A percentile compares a stretch with the other conserved stretches of the same genome.
phyloP scores from a whole-genome alignment of 1,140 invertebrate species.

The Pseudoatta argentina region DNA sequence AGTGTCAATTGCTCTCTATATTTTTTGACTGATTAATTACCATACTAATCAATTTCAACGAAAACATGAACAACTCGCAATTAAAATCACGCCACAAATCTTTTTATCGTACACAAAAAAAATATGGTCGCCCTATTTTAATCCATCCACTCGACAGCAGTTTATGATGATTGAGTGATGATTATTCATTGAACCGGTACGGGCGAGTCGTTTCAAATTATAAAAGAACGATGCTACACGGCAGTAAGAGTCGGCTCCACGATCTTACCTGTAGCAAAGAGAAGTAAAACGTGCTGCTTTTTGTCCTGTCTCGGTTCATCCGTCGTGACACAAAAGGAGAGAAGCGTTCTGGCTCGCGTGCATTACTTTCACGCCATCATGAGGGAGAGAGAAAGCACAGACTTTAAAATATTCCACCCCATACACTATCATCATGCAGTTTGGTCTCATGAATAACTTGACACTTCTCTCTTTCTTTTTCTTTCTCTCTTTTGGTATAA shows the following conservation, averaged over 20 bases:
- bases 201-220: slow-evolving; percentile 11
- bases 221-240: slow-evolving; percentile 28
- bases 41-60: background rate
- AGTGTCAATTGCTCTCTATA: background rate
- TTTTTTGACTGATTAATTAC: background rate
- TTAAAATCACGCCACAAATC: slow-evolving; percentile 11
- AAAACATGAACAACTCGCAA: background rate
- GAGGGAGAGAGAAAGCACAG: slow-evolving; percentile 14
- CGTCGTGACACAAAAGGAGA: slow-evolving; percentile 16
- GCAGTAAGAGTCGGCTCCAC: slow-evolving; percentile 51
- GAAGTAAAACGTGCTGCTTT: slow-evolving; percentile 7
- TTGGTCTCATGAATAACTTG: slow-evolving; percentile 43
- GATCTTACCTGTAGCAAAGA: slow-evolving; percentile 4
- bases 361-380: slow-evolving; percentile 46
- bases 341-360: slow-evolving; percentile 6
- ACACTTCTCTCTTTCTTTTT: background rate
- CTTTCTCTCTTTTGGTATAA: background rate
- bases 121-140: background rate
- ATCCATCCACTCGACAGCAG: slow-evolving; percentile 34
- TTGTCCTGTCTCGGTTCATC: slow-evolving; percentile 39
- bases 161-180: slow-evolving; percentile 71
- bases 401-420: slow-evolving; percentile 42
- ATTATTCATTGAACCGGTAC: slow-evolving; percentile 65
- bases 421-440: slow-evolving; percentile 15
- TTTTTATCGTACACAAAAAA: background rate